Percentiles rank a stretch among this genome's conserved stretches.
Evolutionary conservation across 2,797 vertebrate species (phyloP).

Genomic region (Chelmon rostratus): DNA sequence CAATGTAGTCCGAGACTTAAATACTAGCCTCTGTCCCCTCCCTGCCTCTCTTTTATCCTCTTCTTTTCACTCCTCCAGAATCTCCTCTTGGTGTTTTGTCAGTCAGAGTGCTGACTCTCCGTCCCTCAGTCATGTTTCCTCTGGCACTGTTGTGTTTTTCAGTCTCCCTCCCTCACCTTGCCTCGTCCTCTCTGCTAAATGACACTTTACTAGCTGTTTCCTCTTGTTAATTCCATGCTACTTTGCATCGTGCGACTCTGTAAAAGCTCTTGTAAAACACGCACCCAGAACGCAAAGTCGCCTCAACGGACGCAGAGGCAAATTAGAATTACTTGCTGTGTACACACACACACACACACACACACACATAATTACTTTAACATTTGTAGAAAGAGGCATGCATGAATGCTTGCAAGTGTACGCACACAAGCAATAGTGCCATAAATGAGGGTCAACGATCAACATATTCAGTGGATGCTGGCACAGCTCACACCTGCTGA

Average conservation of each 20-base stretch:
- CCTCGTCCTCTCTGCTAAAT: conserved; percentile 72
- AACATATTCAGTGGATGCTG: conserved; percentile 70
- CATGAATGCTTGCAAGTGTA: conserved; percentile 31
- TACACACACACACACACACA: conserved; percentile 49
- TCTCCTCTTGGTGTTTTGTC: conserved; percentile 60
- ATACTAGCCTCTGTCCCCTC: conserved; percentile 70
- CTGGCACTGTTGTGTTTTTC: conserved; percentile 44
- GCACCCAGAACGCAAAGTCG: conserved; percentile 34
- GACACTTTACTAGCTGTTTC: conserved; percentile 74
- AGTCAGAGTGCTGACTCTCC: conserved; percentile 48
- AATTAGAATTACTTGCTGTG: conserved; percentile 49
- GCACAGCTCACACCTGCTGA: conserved; percentile 67
- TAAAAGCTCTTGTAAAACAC: conserved; percentile 78
- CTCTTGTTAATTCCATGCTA: conserved; percentile 74
- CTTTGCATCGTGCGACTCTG: conserved; percentile 76
- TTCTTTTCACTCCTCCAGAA: conserved; percentile 65
- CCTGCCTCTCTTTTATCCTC: conserved; percentile 69
- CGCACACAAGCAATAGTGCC: conserved; percentile 45
- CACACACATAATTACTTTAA: conserved; percentile 58
- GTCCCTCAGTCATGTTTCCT: conserved; percentile 68
- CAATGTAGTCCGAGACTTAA: conserved; percentile 71
- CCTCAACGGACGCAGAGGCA: conserved; percentile 36
- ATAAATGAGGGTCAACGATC: conserved; percentile 66
- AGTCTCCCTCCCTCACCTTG: conserved; percentile 70
- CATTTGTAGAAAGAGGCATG: conserved; percentile 52